Percentiles rank a stretch among this genome's conserved stretches.
Conservation (phyloP, 2,113 vertebrate genomes). For the Empidonax traillii region DNA sequence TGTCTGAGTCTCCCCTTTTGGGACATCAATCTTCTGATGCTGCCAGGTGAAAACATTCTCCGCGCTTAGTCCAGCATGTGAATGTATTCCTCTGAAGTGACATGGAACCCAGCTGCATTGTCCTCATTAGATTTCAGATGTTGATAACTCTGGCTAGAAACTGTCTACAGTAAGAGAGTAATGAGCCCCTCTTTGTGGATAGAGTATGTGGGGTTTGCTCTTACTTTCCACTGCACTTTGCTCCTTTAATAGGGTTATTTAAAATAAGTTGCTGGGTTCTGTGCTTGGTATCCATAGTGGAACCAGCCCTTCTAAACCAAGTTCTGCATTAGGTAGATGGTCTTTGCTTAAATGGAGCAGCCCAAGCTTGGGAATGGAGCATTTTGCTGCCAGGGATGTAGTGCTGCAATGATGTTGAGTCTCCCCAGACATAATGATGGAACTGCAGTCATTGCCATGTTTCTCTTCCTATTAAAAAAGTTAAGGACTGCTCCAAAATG, state of each 20-base stretch:
- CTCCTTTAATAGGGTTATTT: not conserved
- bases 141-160: not conserved
- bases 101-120: not conserved
- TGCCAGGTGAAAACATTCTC: conserved; percentile 82
- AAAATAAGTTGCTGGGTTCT: not conserved
- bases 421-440: not conserved
- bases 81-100: conserved; percentile 51
- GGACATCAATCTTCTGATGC: conserved; percentile 81
- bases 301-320: not conserved
- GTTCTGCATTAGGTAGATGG: not conserved
- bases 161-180: not conserved
- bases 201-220: not conserved
- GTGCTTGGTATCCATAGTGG: not conserved
- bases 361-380: not conserved
- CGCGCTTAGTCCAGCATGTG: conserved; percentile 68
- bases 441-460: not conserved
- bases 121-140: not conserved
- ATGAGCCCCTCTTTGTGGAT: not conserved
- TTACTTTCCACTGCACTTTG: conserved; percentile 29
- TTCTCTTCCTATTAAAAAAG: not conserved
- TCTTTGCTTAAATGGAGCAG: not conserved
- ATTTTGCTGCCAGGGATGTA: not conserved
- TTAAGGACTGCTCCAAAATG: not conserved
- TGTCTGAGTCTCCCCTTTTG: conserved; percentile 88
- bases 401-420: not conserved